Base-by-base conservation (phyloP, 1,140 invertebrate genomes). In the Neodiprion pinetum region DNA sequence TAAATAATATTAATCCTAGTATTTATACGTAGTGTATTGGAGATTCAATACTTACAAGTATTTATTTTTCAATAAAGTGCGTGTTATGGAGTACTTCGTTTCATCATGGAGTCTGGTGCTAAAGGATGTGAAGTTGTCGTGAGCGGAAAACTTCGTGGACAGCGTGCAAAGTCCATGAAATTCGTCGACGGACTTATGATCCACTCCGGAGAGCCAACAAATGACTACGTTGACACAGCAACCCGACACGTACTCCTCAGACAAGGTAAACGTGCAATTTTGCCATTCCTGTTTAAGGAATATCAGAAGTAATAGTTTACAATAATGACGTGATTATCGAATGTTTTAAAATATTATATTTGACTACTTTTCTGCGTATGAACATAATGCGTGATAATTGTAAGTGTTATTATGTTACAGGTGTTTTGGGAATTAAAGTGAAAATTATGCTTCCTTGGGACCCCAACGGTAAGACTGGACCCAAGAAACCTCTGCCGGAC, bases 141-240 rank as follows among this genome's bases (percentile, higher is more conserved):
- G 0, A 99, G 97, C 81, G 99, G 99, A 72, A 99, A 99, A 91
- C 91, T 99, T 48, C 91, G 99, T 86, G 99, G 99, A 80, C 99
- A 99, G 90, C 92, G 99, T 92, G 99, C 99, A 75, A 99, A 99
- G 90, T 97, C 97, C 17, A 99, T 99, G 99, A 99, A 99, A 89
- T 99, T 99, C 88, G 97, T 99, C 74, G 99, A 99, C 88, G 99
- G 99, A 73, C 91, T 99, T 28, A 99, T 99, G 98, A 99, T 99
- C 85, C 99, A 99, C 90, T 98, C 96, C 84, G 99, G 99, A 86
- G 97, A 99, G 87, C 98, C 99, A 40, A 97, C 96, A 82, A 98
- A 98, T 86, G 97, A 99, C 80, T 99, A 99, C 84, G 98, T 99
- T 17, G 97, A 99, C 85, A 96, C 95, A 47, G 99, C 99, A 74